phyloP scores from a whole-genome alignment of 1,140 invertebrate species.

The Drosophila nigrodunni region DNA sequence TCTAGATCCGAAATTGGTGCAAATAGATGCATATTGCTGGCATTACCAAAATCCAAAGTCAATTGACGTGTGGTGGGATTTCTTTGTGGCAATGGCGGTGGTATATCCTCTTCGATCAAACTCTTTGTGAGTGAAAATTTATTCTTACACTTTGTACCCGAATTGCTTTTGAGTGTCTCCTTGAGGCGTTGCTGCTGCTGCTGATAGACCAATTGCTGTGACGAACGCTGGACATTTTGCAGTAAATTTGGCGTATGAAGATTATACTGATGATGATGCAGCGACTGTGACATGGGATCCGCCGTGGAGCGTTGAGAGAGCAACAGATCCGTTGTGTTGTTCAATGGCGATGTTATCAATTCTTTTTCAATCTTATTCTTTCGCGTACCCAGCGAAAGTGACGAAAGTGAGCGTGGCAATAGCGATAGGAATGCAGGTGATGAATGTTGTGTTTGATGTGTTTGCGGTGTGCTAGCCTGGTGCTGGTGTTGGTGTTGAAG shows the following conservation, averaged over 20 bases:
- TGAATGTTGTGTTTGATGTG: constrained; percentile 68
- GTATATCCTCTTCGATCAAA: constrained; percentile 85
- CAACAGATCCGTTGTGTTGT: constrained; percentile 72
- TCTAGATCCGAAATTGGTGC: constrained; percentile 81
- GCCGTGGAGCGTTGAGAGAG: constrained; percentile 48
- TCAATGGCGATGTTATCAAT: constrained; percentile 61
- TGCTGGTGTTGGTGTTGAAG: constrained; percentile 68
- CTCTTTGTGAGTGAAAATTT: constrained; percentile 69
- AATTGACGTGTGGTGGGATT: constrained; percentile 74
- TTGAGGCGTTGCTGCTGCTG: constrained; percentile 67
- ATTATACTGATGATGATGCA: constrained; percentile 56
- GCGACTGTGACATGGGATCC: constrained; percentile 74
- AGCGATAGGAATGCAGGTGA: constrained; percentile 85
- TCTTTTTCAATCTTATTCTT: constrained; percentile 84
- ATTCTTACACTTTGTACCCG: constrained; percentile 60
- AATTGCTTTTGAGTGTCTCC: constrained; percentile 47
- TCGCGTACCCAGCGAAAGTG: constrained; percentile 82
- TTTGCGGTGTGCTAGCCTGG: constrained; percentile 64
- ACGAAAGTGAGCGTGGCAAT: constrained; percentile 86
- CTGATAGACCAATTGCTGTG: constrained; percentile 55
- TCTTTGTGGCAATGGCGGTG: constrained; percentile 85
- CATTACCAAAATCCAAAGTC: constrained; percentile 58
- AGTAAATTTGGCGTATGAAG: constrained; percentile 43
- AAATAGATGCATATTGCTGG: constrained; percentile 49
- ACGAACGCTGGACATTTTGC: constrained; percentile 46